phyloP scores from a whole-genome alignment of 2,113 vertebrate genomes.

The Thamnaconus septentrionalis region DNA sequence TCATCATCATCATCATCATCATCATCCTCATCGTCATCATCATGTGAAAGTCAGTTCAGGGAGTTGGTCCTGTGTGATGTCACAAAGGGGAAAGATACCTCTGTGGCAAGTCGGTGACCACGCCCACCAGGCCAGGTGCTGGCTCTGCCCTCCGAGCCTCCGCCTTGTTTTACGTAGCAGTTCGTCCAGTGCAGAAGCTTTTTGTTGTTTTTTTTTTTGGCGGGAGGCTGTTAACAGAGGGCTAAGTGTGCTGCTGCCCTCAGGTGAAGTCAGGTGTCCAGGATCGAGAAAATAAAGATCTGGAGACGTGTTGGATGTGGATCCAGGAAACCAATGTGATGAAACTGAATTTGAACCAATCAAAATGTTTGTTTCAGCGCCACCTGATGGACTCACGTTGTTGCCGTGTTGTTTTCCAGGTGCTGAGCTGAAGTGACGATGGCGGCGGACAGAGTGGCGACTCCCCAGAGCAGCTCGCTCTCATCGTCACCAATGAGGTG shows the following conservation, averaged over 20 bases:
- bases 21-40: no score
- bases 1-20: no score
- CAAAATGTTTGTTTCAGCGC: neutral
- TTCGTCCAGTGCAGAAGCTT: no score
- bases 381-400: neutral
- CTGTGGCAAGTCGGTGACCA: slow-evolving; percentile 5
- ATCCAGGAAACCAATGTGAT: no score
- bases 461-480: slow-evolving; percentile 73
- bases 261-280: neutral
- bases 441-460: slow-evolving; percentile 78
- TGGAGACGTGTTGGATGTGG: no score
- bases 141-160: no score
- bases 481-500: slow-evolving; percentile 84
- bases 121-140: no score
- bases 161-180: no score
- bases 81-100: slow-evolving; percentile 19
- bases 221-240: neutral
- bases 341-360: neutral
- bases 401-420: slow-evolving; percentile 54
- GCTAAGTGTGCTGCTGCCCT: no score
- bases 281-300: neutral
- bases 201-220: neutral
- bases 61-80: no score
- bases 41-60: no score
- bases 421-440: slow-evolving; percentile 53